Evolutionary conservation across 2,888 invertebrate species (phyloP).

Genomic region (Ariolimax columbianus): DNA sequence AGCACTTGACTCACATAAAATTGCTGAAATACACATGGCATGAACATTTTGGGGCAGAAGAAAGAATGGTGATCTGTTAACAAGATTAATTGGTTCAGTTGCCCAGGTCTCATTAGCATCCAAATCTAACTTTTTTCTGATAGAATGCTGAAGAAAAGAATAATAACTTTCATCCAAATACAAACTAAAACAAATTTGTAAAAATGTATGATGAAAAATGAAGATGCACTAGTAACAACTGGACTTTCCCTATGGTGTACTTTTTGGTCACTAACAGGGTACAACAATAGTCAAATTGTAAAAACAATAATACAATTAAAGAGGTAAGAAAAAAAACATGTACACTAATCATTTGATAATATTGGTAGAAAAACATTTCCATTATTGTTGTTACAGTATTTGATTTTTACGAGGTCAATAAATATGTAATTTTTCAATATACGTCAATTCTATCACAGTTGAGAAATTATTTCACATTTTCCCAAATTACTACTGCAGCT

Average conservation of each 20-base stretch:
- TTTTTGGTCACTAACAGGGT: slow-evolving; percentile 9
- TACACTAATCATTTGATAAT: slow-evolving; percentile 2
- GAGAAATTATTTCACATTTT: slow-evolving; percentile 37
- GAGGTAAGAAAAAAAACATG: background rate
- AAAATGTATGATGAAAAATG: background rate
- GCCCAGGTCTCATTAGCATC: background rate
- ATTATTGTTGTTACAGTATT: slow-evolving; percentile 46
- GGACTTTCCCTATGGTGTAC: background rate
- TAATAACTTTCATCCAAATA: too few relatives aligned
- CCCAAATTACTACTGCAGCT: slow-evolving; percentile 17
- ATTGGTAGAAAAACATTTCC: slow-evolving; percentile 33
- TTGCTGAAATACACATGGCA: background rate
- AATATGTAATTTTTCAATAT: slow-evolving; percentile 43
- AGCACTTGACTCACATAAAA: background rate
- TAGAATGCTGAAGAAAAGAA: too few relatives aligned
- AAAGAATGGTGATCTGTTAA: background rate
- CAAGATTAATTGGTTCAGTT: background rate
- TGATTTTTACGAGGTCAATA: slow-evolving; percentile 48
- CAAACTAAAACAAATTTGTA: too few relatives aligned
- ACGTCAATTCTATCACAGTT: slow-evolving; percentile 50
- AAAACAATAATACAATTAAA: background rate
- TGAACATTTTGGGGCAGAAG: background rate
- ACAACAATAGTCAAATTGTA: background rate
- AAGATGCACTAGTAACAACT: background rate
- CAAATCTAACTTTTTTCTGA: background rate